Percentiles rank a stretch among this genome's conserved stretches.
Conservation (phyloP, 2,888 invertebrate species). For the Drosophila formosana region DNA sequence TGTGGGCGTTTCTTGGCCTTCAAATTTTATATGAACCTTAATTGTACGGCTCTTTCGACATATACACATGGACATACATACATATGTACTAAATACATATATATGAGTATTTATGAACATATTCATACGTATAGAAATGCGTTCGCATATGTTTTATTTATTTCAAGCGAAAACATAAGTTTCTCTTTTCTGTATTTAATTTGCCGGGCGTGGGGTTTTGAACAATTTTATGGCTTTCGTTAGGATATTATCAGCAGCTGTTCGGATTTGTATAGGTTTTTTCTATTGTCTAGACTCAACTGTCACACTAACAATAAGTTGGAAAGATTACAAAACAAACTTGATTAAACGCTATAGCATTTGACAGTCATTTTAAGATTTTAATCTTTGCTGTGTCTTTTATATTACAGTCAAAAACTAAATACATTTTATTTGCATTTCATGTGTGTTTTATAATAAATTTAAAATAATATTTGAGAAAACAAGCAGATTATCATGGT, state of each 20-base stretch:
- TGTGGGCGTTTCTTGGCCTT: constrained; percentile 65
- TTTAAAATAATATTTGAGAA: not conserved
- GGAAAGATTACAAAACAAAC: constrained; percentile 3
- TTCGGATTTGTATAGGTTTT: constrained; percentile 15
- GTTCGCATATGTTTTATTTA: constrained; percentile 67
- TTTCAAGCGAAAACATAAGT: constrained; percentile 42
- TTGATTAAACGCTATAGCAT: not conserved
- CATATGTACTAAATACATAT: constrained; percentile 14
- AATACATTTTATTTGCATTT: not conserved
- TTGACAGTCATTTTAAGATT: not conserved
- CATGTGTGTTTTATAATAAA: not conserved
- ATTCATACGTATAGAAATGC: constrained; percentile 36
- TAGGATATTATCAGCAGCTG: constrained; percentile 42
- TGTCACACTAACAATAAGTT: constrained; percentile 10
- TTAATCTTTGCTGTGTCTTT: not conserved
- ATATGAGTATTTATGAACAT: constrained; percentile 41
- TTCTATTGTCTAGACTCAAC: constrained; percentile 9
- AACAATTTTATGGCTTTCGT: constrained; percentile 22
- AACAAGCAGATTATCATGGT: not conserved
- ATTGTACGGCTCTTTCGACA: constrained; percentile 49
- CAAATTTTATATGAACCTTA: constrained; percentile 75
- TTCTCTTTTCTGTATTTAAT: constrained; percentile 25
- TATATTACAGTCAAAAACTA: not conserved
- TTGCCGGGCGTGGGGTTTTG: constrained; percentile 53
- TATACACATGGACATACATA: constrained; percentile 2